These are phyloP conservation scores for Spheniscus mendiculus DNA, from an alignment of 2,113 vertebrate species.

Conservation along the genomic window DNA sequence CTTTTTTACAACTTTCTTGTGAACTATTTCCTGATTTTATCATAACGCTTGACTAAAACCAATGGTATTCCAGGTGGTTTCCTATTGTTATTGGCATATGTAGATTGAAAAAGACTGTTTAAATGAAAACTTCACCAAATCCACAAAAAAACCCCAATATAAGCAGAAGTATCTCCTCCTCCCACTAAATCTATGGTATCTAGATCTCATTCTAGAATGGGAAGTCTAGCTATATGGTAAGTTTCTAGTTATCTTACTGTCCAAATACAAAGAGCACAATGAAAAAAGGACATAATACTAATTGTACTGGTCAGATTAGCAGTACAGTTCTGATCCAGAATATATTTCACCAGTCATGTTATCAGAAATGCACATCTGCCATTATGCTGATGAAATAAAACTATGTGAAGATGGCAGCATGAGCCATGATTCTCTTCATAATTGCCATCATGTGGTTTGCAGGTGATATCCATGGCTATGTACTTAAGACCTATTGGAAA, in stretches of 20 bases:
- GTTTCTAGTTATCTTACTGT: not conserved
- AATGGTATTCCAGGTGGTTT: not conserved
- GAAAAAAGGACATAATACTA: not conserved
- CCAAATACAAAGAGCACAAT: not conserved
- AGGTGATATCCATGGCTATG: not conserved
- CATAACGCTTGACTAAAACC: not conserved
- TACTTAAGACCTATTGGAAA: not conserved
- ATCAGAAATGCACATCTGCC: not conserved
- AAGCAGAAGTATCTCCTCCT: not conserved
- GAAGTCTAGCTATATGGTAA: not conserved
- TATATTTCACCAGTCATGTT: not conserved
- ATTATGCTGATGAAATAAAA: not conserved
- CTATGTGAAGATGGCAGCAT: not conserved
- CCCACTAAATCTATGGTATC: not conserved
- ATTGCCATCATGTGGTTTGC: not conserved
- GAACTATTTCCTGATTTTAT: not conserved
- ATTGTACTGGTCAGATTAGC: not conserved
- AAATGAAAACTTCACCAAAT: not conserved
- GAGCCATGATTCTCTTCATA: not conserved
- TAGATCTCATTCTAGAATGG: not conserved
- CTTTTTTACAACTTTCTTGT: not conserved
- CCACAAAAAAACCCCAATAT: fast-evolving
- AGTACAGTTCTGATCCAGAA: not conserved
- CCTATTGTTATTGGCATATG: not conserved
- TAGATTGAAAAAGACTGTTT: not conserved